Percentiles rank a stretch among this genome's conserved stretches.
These are phyloP conservation scores for Lacanobia wlatinum DNA, from an alignment of 2,888 invertebrate genomes.

Conservation along the genomic window DNA sequence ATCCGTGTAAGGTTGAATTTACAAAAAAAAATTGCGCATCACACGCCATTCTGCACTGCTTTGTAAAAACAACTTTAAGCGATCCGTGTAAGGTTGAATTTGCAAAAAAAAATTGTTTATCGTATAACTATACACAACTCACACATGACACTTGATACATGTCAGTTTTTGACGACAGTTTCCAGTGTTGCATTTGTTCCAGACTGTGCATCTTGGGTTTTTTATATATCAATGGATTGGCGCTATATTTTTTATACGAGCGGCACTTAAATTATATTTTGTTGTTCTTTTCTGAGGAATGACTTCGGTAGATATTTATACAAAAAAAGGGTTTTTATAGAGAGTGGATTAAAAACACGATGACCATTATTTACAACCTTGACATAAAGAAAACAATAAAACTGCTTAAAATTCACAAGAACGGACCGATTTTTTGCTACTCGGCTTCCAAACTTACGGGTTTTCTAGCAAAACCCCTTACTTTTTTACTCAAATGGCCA, in stretches of 20 bases:
- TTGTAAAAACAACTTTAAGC: too few relatives aligned
- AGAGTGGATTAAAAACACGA: not conserved
- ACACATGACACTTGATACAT: too few relatives aligned
- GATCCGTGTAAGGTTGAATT: too few relatives aligned
- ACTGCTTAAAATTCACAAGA: conserved; percentile 18
- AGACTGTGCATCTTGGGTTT: too few relatives aligned
- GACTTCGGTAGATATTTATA: not conserved
- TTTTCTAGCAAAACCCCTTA: not conserved
- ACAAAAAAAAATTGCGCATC: too few relatives aligned
- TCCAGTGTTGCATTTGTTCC: too few relatives aligned
- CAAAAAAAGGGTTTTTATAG: not conserved
- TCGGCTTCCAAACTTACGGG: not conserved
- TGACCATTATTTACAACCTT: conserved; percentile 3
- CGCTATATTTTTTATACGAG: not conserved
- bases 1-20: too few relatives aligned
- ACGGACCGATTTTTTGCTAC: not conserved
- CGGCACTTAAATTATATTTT: not conserved
- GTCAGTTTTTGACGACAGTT: too few relatives aligned
- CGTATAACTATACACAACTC: too few relatives aligned
- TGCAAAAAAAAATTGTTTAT: too few relatives aligned
- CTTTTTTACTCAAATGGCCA: conserved; percentile 19
- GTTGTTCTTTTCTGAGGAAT: not conserved
- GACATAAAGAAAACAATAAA: conserved; percentile 33
- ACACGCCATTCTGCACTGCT: too few relatives aligned
- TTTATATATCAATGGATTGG: too few relatives aligned